Conservation (phyloP, 2,797 vertebrate species). For the Hydrolagus colliei region DNA sequence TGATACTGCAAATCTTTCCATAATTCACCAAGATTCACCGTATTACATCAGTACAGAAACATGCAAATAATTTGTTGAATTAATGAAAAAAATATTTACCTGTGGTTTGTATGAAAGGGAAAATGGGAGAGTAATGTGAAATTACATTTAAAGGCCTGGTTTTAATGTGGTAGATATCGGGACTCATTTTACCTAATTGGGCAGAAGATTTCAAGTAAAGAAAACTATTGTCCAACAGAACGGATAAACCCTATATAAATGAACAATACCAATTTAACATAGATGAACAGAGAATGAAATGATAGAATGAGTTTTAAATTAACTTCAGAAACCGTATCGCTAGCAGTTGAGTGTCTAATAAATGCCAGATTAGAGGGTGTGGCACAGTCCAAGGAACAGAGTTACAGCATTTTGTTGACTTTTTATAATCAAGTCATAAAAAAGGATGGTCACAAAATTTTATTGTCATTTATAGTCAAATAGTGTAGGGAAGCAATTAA, state of each 20-base stretch:
- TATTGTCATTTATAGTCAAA: not conserved
- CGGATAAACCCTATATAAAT: not conserved
- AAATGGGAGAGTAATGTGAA: not conserved
- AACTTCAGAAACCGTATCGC: not conserved
- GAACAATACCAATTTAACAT: not conserved
- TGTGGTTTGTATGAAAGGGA: no score
- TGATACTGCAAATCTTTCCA: not conserved
- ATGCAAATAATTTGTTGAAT: not conserved
- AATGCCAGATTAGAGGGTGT: no score
- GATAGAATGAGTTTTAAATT: not conserved
- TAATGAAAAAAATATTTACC: not conserved
- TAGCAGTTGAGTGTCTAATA: not conserved
- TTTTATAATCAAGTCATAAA: not conserved
- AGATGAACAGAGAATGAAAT: not conserved
- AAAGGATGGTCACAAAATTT: not conserved
- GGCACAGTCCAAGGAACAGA: not conserved
- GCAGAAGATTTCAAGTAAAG: not conserved
- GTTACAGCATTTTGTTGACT: not conserved
- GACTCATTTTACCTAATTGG: not conserved
- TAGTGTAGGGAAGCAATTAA: not conserved
- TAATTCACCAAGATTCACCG: not conserved
- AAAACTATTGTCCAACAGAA: not conserved
- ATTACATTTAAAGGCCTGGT: no score
- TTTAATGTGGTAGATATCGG: not conserved
- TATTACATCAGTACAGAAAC: not conserved